Percentiles rank a stretch among this genome's conserved stretches.
Conservation (phyloP, 2,113 vertebrate species). For the Setophaga coronata region DNA sequence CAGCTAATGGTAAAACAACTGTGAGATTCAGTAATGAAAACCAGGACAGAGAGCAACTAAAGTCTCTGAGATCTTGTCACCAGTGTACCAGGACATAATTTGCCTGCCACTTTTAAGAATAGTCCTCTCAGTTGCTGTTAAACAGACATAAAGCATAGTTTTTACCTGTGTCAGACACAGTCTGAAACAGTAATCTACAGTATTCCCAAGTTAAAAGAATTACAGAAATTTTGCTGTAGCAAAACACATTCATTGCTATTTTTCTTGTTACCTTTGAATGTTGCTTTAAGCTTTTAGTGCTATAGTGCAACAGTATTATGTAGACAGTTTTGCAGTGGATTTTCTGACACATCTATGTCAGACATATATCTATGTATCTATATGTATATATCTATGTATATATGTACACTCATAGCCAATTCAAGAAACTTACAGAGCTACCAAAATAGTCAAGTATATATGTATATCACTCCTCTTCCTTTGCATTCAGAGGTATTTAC, state of each 20-base stretch:
- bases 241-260: neutral
- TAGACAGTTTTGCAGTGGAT: neutral
- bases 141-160: neutral
- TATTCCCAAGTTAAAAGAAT: neutral
- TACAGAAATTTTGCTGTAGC: neutral
- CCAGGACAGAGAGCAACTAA: neutral
- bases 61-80: neutral
- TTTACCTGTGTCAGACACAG: neutral
- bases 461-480: neutral
- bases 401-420: neutral
- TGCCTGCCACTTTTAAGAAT: neutral
- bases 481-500: neutral
- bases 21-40: neutral
- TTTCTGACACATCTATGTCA: neutral
- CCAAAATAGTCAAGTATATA: neutral
- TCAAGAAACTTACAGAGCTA: neutral
- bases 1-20: neutral
- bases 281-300: neutral
- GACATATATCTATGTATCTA: neutral
- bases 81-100: neutral
- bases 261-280: neutral
- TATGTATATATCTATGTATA: neutral
- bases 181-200: neutral
- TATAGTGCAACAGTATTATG: neutral
- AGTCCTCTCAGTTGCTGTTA: neutral